Evolutionary conservation across 2,888 invertebrate genomes (phyloP), one percentile per base, ranked within the genome.

Genomic region (Morinoia aosen): DNA sequence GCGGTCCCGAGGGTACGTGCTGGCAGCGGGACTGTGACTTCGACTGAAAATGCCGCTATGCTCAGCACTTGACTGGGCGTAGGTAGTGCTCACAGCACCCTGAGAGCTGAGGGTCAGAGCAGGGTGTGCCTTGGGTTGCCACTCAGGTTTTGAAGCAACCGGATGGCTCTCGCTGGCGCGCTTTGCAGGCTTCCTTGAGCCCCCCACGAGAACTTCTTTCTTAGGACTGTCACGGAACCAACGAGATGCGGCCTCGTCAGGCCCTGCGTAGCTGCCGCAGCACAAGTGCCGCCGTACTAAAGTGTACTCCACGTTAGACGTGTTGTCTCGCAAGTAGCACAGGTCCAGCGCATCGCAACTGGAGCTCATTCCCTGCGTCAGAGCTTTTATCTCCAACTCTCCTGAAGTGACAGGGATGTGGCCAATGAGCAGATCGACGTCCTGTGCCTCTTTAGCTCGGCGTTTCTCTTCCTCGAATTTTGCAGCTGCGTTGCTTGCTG

Each of bases 241-340:
- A 11, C 61, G 61, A 64, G 95, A 64, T 8, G 61, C 11, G 19
- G 39, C 93, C 25, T 93, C 93, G 16, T 93, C 93, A 56, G 93
- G 93, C 14, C 93, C 93, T 12, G 57, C 93, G 58, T 93, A 93
- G 57, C 93, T 95, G n/a, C 58, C 64, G n/a, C 95, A 95, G 57
- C 95, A 95, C 95, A 95, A 48, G 64, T 95, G 95, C 19, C 95
- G 95, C 61, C 95, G 39, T 25, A 95, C 95, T 14, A 95, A 33
- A 39, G 95, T 95, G 64, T 95, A 95, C 95, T 95, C 95, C n/a
- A 95, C 95, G 14, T 95, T 64, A 48, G 61, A 64, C 33, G 58
- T 11, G n/a, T 95, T 61, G 58, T 95, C 61, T 93, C 93, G 93
- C 58, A 93, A 93, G 57, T 93, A 93, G 19, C 93, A 93, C 58